phyloP scores from a whole-genome alignment of 1,140 invertebrate species.

The Cyclina sinensis region DNA sequence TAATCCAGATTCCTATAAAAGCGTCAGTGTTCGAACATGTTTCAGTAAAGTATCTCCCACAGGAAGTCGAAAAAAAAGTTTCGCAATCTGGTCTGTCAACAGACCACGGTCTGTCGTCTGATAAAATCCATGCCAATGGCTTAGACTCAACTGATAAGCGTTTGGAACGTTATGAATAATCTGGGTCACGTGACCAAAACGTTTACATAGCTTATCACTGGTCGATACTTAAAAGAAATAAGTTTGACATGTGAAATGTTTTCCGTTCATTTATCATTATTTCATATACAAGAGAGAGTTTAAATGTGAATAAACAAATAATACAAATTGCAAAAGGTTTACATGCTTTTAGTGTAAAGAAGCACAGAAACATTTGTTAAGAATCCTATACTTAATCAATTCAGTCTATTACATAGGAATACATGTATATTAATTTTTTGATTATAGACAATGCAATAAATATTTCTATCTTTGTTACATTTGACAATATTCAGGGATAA shows the following conservation, averaged over 20 bases:
- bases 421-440: no score
- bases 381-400: no score
- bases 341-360: no score
- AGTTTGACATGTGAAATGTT: conserved; percentile 18
- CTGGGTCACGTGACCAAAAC: conserved; percentile 8
- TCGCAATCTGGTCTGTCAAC: neutral
- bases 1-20: neutral
- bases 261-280: neutral
- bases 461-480: no score
- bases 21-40: conserved; percentile 9
- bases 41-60: neutral
- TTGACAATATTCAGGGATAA: no score
- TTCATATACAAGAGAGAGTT: neutral
- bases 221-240: conserved; percentile 54
- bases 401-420: no score
- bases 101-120: neutral
- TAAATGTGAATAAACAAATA: conserved; percentile 17
- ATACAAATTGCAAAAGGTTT: neutral
- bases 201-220: conserved; percentile 32
- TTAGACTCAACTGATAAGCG: conserved; percentile 38
- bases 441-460: no score
- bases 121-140: conserved; percentile 34
- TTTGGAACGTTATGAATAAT: conserved; percentile 21
- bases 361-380: no score
- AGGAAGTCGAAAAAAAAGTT: neutral